Percentiles rank a stretch among this genome's conserved stretches.
Evolutionary conservation across 2,888 invertebrate species (phyloP).

Genomic region (Microdon myrmicae): DNA sequence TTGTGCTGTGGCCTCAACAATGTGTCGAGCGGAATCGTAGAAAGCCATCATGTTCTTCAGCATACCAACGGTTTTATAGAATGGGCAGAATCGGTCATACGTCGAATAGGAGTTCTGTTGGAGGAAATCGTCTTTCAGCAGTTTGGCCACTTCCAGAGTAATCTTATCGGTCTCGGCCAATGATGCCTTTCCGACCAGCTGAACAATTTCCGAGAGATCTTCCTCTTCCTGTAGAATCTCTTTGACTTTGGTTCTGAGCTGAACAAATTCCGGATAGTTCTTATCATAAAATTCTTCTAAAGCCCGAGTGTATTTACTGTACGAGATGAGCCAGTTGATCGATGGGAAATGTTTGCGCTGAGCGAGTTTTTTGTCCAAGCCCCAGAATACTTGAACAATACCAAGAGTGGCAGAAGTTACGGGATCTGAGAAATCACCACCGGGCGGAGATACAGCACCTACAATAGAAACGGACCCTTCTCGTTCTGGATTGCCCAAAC

Average conservation of each 20-base stretch:
- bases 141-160: conserved; percentile 96
- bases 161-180: conserved; percentile 99
- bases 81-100: conserved; percentile 97
- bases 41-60: conserved; percentile 96
- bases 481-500: conserved; percentile 95
- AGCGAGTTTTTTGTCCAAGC: conserved; percentile 97
- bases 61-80: conserved; percentile 99
- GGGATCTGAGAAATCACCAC: conserved; percentile 99
- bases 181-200: conserved; percentile 98
- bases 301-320: conserved; percentile 97
- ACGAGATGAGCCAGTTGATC: conserved; percentile 99
- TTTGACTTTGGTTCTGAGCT: conserved; percentile 90
- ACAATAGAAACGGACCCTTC: conserved; percentile 99
- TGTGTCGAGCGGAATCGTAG: conserved; percentile 96
- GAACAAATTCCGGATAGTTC: conserved; percentile 95
- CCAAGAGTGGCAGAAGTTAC: conserved; percentile 98
- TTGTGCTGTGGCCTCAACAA: conserved; percentile 96
- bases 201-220: conserved; percentile 99
- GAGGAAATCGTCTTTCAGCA: conserved; percentile 98
- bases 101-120: conserved; percentile 98
- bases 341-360: conserved; percentile 99
- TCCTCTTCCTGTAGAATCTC: conserved; percentile 98
- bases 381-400: conserved; percentile 99
- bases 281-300: conserved; percentile 99
- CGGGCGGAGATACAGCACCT: conserved; percentile 99